Evolutionary conservation across 2,113 vertebrate genomes (phyloP), one percentile per base, ranked within the genome.

Genomic region (Pelodiscus sinensis): DNA sequence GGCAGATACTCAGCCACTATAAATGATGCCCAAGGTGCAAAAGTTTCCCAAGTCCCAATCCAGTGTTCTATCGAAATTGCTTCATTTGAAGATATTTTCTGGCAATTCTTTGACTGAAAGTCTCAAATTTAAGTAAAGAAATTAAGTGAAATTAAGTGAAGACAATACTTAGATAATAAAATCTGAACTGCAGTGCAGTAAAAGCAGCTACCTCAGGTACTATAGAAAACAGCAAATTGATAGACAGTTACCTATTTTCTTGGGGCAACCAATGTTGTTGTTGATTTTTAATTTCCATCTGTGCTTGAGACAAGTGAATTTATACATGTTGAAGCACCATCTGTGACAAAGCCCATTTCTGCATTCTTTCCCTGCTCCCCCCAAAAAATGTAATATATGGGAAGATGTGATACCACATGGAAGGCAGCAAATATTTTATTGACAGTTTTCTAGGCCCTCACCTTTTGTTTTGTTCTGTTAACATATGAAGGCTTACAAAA

Each of bases 231-330:
- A 65, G 68, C 19, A 87, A 58, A 51, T 79, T 38, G n/a, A 81
- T 50, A 68, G 65, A 25, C 71, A 38, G 56, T 73, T 78, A 22
- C 54, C 83, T 83, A 27, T 88, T 90, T 88, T 82, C 85, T 51
- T 73, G 50, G 62, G 62, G 75, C 82, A 78, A 57, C 54, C 6
- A 82, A 44, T 85, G 35, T 52, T 86, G 44, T 84, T 90, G 90
- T 92, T 78, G 15, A 81, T 35, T 93, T 94, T 80, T 83, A 81
- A 87, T 93, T 96, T 95, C 96, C 93, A 97, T 96, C 95, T 97
- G 96, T 87, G 97, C 90, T 80, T 44, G 12, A 91, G 86, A 71
- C 82, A 91, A 92, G 91, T 56, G 62, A 96, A 96, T 94, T 94
- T 87, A 96, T 88, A 87, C 78, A n/a, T 88, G 80, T 95, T 96